Evolutionary conservation across 2,113 vertebrate species (phyloP), one percentile per base, ranked within the genome.

Genomic region (Tyrannus savana): DNA sequence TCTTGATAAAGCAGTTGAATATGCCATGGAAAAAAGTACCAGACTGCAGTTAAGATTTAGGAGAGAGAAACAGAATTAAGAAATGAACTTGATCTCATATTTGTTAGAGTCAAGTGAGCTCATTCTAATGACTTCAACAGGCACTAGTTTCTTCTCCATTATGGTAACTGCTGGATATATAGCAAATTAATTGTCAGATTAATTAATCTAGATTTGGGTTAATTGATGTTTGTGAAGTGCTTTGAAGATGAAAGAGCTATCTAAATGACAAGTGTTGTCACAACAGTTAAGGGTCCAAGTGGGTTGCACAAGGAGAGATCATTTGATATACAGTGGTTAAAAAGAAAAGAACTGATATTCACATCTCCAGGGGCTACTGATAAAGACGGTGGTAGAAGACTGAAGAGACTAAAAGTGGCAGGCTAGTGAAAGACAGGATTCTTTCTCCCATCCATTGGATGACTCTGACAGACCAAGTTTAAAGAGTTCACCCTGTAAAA

Each of bases 241-340:
- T 97, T 96, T 89, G 92, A 96, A 96, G 92, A 89, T 94, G 63
- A 95, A 95, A 93, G 69, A 68, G 64, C 82, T 74, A n/a, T 88
- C 67, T 91, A 89, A 97, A 55, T 94, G 50, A 44, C 69, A 66
- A 92, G 16, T 69, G 68, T 82, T 94, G 63, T 64, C 44, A 56
- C 75, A 95, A 86, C 79, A 87, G 66, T 64, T 94, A 85, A 37
- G 59, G 35, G 35, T 77, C 82, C 63, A 83, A 94, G 47, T 63
- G 69, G 37, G 60, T 93, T 89, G 56, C 79, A 63, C 17, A 56
- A 73, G 84, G 71, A 82, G 17, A 78, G 24, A 72, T 68, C 33
- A 19, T 79, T 66, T 84, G 68, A 77, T 62, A 53, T 3, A 21
- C 6, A 52, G 46, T 37, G 63, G 11, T 85, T 90, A 30, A 47